Conservation (phyloP, 23 tunicate genomes). For the Halocynthia aurantium region DNA sequence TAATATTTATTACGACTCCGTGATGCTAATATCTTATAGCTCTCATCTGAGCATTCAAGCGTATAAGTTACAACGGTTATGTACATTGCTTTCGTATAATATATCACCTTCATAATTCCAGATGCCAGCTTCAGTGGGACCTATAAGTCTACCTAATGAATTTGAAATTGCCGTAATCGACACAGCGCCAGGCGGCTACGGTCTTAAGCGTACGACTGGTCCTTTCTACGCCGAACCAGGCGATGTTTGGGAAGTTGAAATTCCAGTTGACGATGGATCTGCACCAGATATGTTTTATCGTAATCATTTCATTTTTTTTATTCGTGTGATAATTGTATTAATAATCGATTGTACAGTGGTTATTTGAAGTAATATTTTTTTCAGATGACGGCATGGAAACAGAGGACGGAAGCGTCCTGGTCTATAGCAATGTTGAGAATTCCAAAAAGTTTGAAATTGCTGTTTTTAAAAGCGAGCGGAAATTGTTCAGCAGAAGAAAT, state of each 20-base stretch:
- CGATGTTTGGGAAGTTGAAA: constrained; percentile 85
- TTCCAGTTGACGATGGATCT: constrained; percentile 43
- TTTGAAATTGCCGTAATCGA: constrained; percentile 74
- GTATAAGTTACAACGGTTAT: too few species aligned
- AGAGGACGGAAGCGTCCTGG: constrained; percentile 68
- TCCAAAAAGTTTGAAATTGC: constrained; percentile 57
- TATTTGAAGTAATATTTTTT: background rate
- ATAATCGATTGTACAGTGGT: too few species aligned
- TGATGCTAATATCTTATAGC: too few species aligned
- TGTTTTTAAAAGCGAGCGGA: constrained; percentile 52
- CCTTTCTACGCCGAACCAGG: constrained; percentile 70
- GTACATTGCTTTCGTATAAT: too few species aligned
- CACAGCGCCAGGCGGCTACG: constrained; percentile 63
- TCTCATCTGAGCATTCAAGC: too few species aligned
- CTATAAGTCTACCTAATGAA: constrained; percentile 47
- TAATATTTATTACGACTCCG: too few species aligned
- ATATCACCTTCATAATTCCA: background rate
- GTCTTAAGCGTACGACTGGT: constrained; percentile 68
- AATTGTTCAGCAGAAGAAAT: constrained; percentile 48
- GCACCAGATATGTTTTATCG: constrained; percentile 86
- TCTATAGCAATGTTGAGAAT: constrained; percentile 56
- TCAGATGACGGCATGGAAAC: constrained; percentile 91
- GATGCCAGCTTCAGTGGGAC: constrained; percentile 83
- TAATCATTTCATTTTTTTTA: constrained; percentile 14
- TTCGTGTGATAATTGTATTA: too few species aligned